These are phyloP conservation scores for Epinotia ramella DNA, from an alignment of 2,888 invertebrate species.

Conservation along the genomic window DNA sequence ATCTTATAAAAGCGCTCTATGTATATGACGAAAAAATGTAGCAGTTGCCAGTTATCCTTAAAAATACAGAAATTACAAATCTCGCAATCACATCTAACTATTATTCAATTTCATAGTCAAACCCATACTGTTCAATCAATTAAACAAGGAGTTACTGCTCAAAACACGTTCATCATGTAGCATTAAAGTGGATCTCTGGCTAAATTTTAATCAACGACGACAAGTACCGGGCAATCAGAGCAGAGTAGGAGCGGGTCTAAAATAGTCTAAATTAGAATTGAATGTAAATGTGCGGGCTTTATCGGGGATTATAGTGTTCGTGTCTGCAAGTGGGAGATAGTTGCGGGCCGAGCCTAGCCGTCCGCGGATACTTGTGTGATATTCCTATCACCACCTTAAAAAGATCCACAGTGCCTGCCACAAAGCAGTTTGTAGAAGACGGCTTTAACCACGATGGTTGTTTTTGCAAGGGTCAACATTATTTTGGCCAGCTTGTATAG, in stretches of 20 bases:
- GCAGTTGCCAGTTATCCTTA: no score
- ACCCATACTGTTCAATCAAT: background rate
- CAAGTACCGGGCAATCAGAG: conserved; percentile 81
- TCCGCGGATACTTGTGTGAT: conserved; percentile 70
- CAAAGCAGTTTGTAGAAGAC: conserved; percentile 9
- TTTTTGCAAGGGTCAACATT: conserved; percentile 52
- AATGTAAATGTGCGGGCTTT: conserved; percentile 87
- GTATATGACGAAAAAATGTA: no score
- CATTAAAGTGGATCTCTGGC: conserved; percentile 40
- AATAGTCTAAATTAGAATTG: conserved; percentile 85
- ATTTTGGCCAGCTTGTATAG: conserved; percentile 57
- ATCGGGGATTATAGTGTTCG: conserved; percentile 86
- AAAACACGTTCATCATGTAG: conserved; percentile 43
- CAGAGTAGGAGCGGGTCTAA: conserved; percentile 77
- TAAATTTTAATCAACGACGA: conserved; percentile 78
- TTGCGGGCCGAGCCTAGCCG: conserved; percentile 69
- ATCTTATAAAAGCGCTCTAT: background rate
- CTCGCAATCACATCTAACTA: no score
- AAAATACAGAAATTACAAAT: no score
- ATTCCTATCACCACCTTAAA: conserved; percentile 56
- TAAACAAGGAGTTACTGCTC: conserved; percentile 12
- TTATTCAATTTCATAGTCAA: background rate
- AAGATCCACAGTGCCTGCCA: conserved; percentile 51
- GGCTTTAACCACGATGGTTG: background rate
- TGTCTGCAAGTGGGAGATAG: conserved; percentile 82